These are phyloP conservation scores for Pelosia muscerda DNA, from an alignment of 2,888 invertebrate species.

Conservation along the genomic window DNA sequence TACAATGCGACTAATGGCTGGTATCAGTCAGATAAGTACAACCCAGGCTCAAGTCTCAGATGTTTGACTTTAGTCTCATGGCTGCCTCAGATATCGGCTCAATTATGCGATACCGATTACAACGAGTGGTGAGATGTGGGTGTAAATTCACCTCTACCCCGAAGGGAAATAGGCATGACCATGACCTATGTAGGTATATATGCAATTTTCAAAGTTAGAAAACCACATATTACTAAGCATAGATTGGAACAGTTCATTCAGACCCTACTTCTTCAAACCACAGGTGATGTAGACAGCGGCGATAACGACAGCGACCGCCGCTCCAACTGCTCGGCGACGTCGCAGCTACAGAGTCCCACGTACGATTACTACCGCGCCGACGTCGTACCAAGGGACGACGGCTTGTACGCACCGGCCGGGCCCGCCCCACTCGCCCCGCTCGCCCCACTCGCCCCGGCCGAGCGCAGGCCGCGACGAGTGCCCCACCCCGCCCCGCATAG, in stretches of 20 bases:
- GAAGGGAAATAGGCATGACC: too few relatives aligned
- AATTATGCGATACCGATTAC: too few relatives aligned
- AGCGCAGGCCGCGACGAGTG: constrained; percentile 38
- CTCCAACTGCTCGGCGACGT: constrained; percentile 76
- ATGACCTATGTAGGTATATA: too few relatives aligned
- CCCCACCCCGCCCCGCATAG: constrained; percentile 37
- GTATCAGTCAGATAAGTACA: too few relatives aligned
- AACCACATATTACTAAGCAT: too few relatives aligned
- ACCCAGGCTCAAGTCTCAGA: too few relatives aligned
- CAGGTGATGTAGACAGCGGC: constrained; percentile 94
- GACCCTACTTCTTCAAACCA: not conserved
- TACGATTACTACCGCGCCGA: constrained; percentile 57
- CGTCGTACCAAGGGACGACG: constrained; percentile 35
- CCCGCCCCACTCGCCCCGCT: constrained; percentile 1
- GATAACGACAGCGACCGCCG: constrained; percentile 88
- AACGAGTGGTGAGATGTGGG: too few relatives aligned
- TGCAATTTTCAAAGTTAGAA: too few relatives aligned
- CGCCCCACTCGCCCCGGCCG: constrained; percentile 34
- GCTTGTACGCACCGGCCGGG: not conserved
- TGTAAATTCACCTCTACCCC: too few relatives aligned
- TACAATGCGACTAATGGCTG: too few relatives aligned
- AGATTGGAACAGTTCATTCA: not conserved
- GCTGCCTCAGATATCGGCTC: too few relatives aligned
- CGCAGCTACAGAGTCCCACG: constrained; percentile 66
- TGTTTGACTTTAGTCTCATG: too few relatives aligned